Evolutionary conservation across 2,113 vertebrate genomes (phyloP).

Genomic region (Chaetops frenatus): DNA sequence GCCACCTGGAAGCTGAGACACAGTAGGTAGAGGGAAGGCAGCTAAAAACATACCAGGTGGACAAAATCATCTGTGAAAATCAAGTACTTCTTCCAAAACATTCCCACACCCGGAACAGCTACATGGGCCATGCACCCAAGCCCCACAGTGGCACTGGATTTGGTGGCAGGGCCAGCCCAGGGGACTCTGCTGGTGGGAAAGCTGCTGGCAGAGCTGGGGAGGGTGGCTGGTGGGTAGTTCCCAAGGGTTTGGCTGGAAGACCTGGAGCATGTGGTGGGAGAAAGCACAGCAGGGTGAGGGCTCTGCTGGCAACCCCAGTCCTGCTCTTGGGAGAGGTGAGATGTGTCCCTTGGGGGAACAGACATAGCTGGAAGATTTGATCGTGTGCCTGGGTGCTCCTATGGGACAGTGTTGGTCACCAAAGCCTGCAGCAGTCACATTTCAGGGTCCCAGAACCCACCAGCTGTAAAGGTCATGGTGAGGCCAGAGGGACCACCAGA

Average conservation of each 20-base stretch:
- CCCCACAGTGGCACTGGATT: background rate
- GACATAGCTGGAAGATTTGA: slow-evolving; percentile 1
- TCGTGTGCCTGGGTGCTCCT: accelerated
- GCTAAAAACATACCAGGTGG: background rate
- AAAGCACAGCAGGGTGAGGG: accelerated
- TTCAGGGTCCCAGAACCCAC: accelerated
- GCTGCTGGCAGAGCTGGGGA: background rate
- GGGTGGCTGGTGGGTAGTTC: background rate
- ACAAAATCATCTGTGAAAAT: background rate
- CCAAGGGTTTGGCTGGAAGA: background rate
- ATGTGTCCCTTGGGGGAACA: background rate
- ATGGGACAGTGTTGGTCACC: background rate
- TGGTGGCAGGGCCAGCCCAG: background rate
- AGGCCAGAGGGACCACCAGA: background rate
- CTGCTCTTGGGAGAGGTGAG: background rate
- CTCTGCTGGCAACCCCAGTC: background rate
- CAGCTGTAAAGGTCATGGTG: accelerated
- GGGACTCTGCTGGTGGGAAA: background rate
- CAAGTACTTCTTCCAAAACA: background rate
- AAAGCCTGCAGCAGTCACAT: background rate
- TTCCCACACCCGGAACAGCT: background rate
- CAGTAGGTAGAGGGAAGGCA: background rate
- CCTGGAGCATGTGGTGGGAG: background rate
- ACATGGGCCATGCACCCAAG: background rate
- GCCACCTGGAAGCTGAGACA: background rate